Conservation (phyloP, 2,888 invertebrate genomes). For the Lagria hirta region DNA sequence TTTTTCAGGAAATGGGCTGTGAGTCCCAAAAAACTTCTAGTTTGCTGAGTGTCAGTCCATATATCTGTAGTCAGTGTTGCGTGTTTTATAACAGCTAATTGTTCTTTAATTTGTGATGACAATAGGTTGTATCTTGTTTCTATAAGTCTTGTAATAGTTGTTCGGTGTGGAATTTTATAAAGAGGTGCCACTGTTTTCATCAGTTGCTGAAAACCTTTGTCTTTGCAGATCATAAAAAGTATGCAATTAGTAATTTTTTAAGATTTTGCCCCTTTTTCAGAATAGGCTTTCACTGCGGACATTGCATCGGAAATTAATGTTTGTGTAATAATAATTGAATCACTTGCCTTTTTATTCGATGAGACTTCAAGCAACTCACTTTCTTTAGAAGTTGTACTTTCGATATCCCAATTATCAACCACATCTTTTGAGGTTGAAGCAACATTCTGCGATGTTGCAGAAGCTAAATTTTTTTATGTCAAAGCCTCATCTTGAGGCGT, state of each 20-base stretch:
- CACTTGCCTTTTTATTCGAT: too few species aligned
- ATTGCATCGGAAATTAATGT: too few species aligned
- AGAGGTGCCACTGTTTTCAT: not conserved
- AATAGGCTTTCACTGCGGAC: too few species aligned
- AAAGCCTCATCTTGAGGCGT: not conserved
- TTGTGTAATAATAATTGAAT: too few species aligned
- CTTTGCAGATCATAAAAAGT: not conserved
- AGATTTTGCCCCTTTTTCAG: not conserved
- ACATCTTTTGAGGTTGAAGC: not conserved
- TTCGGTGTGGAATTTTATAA: not conserved
- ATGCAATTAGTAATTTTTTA: not conserved
- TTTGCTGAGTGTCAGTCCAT: constrained; percentile 22
- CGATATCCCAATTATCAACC: not conserved
- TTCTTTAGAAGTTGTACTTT: too few species aligned
- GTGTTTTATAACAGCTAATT: not conserved
- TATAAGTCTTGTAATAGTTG: not conserved
- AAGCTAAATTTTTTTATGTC: not conserved
- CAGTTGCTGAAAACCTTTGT: not conserved
- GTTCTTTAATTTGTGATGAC: constrained; percentile 2
- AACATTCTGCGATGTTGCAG: not conserved
- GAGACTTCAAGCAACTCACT: too few species aligned
- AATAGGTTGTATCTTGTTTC: constrained; percentile 1
- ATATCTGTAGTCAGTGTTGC: constrained; percentile 18
- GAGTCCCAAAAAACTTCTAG: constrained; percentile 16
- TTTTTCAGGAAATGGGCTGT: constrained; percentile 14